These are phyloP conservation scores for Neria commutata DNA, from an alignment of 2,888 invertebrate genomes.

Conservation along the genomic window DNA sequence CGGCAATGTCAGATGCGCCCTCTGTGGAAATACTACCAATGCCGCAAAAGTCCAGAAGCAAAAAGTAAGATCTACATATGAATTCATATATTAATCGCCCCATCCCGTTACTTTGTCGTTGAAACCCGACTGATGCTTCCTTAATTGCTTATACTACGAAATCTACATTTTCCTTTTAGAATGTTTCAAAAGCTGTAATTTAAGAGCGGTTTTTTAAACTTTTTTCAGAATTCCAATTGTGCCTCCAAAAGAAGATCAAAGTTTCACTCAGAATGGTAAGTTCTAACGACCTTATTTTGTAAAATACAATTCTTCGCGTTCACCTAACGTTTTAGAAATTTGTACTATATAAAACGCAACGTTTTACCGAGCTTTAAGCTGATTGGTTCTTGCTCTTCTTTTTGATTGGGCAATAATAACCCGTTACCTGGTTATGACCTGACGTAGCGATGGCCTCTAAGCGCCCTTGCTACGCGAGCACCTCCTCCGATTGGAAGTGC, in stretches of 20 bases:
- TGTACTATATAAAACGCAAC: too few species aligned
- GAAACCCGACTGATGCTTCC: too few species aligned
- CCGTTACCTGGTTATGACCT: too few species aligned
- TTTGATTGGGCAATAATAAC: not conserved
- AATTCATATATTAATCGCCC: too few species aligned
- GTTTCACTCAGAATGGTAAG: conserved; percentile 32
- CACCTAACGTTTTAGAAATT: not conserved
- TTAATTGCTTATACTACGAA: not conserved
- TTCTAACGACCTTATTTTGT: conserved; percentile 18
- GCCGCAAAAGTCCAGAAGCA: conserved; percentile 63
- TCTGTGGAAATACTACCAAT: conserved; percentile 59
- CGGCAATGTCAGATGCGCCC: conserved; percentile 73
- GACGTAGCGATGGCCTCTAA: too few species aligned
- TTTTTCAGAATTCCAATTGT: conserved; percentile 48
- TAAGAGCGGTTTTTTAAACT: conserved; percentile 3
- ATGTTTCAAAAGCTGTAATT: not conserved
- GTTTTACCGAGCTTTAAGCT: too few species aligned
- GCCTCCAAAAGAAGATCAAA: conserved; percentile 40
- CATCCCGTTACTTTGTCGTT: not conserved
- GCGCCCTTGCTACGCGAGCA: too few species aligned
- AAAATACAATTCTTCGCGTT: not conserved
- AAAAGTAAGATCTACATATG: conserved; percentile 51
- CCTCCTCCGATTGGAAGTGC: too few species aligned
- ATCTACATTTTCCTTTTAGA: not conserved
- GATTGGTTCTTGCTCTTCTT: not conserved